Percentiles rank a stretch among this genome's conserved stretches.
Evolutionary conservation across 2,888 invertebrate species (phyloP).

Genomic region (Buathra laborator): DNA sequence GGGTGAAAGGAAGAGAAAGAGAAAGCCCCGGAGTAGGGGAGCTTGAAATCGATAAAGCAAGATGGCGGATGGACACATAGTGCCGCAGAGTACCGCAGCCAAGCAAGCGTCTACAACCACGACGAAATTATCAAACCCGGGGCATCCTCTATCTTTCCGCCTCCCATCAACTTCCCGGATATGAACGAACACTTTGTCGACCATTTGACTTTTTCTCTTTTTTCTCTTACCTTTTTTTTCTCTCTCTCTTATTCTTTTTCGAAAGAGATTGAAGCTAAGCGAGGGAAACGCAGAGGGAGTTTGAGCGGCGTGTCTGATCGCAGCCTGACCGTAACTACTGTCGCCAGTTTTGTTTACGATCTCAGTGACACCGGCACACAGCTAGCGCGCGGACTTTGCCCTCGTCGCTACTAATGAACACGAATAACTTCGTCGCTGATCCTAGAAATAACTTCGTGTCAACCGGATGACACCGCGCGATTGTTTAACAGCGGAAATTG

Average conservation of each 20-base stretch:
- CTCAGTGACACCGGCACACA: not conserved
- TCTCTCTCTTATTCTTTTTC: not conserved
- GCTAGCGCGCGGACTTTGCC: not conserved
- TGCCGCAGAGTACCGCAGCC: slow-evolving; percentile 83
- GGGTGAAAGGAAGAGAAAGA: slow-evolving; percentile 74
- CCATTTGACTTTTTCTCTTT: slow-evolving; percentile 7
- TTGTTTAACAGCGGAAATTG: slow-evolving; percentile 55
- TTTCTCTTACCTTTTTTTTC: not conserved
- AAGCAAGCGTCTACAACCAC: slow-evolving; percentile 73
- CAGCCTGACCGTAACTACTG: slow-evolving; percentile 59
- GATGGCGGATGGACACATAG: slow-evolving; percentile 80
- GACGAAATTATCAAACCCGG: slow-evolving; percentile 76
- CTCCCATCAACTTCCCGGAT: slow-evolving; percentile 47
- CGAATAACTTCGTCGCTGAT: slow-evolving; percentile 58
- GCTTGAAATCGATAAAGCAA: slow-evolving; percentile 76
- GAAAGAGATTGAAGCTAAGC: not conserved
- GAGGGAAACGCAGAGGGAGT: not conserved
- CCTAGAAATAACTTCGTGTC: slow-evolving; percentile 59
- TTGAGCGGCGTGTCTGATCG: slow-evolving; percentile 53
- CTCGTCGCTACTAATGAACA: slow-evolving; percentile 57
- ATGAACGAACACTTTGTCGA: slow-evolving; percentile 46
- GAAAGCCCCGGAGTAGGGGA: slow-evolving; percentile 66
- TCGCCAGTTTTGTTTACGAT: slow-evolving; percentile 22
- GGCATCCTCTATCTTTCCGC: slow-evolving; percentile 23
- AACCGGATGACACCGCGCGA: slow-evolving; percentile 44